Evolutionary conservation across 2,888 invertebrate species (phyloP), one percentile per base, ranked within the genome.

Genomic region (Petrolisthes manimaculis): DNA sequence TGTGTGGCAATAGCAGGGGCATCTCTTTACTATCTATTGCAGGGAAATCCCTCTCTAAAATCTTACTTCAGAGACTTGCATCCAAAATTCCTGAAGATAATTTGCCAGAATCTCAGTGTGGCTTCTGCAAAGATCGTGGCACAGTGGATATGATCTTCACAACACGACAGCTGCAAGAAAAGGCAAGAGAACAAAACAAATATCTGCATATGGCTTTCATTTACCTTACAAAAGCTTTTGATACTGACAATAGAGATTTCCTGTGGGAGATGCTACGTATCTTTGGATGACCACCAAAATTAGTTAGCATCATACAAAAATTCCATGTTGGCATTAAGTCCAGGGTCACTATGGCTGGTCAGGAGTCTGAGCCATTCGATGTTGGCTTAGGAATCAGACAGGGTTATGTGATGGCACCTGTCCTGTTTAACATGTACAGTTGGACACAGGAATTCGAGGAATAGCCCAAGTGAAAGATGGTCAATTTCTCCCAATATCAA

Each of bases 221-320:
- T 24, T 69, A 69, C n/a, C 69, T 83, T 6, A 71, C 83, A 61
- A 83, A 83, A 67, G 83, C 83, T n/a, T 83, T 69, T n/a, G 71
- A 83, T 71, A 83, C 71, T 14, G 24, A 69, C n/a, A 83, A 69
- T 14, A 67, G 83, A n/a, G 67, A 24, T 8, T 5, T n/a, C 9
- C 21, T 80, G 9, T 80, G 18, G 55, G n/a, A 56, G 9, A n/a
- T 80, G n/a, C 80, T 80, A 21, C 4, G 9, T n/a, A 80, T 37
- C 21, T 5, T n/a, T 18, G 80, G 56, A 12, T 80, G 80, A 12
- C 55, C 56, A 54, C 55, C 56, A 18, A 80, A 9, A 80, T 54
- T 80, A 5, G 9, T 80, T 37, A 6, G 14, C 6, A 51, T 77
- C 18, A 21, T 77, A 24, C 12, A 21, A 14, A 5, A 6, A 21